A percentile compares a stretch with the other conserved stretches of the same genome.
Evolutionary conservation across 2,888 invertebrate genomes (phyloP).

Genomic region (Latheticus oryzae): DNA sequence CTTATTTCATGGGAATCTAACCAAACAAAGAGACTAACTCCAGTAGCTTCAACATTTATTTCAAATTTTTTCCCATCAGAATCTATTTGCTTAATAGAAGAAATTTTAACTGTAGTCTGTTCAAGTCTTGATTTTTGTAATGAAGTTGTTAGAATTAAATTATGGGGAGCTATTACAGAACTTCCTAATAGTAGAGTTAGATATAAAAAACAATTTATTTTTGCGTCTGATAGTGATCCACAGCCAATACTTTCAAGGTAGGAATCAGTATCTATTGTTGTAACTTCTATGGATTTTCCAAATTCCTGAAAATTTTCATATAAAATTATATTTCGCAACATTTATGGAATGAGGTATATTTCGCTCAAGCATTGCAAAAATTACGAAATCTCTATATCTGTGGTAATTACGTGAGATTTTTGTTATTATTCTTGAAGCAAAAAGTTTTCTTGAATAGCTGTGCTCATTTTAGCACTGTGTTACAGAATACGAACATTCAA

Average conservation of each 20-base stretch:
- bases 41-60: conserved; percentile 65
- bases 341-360: no score
- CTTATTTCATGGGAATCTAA: conserved; percentile 68
- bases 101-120: conserved; percentile 67
- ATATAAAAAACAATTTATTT: conserved; percentile 64
- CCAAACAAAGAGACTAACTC: conserved; percentile 78
- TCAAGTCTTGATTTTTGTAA: conserved; percentile 69
- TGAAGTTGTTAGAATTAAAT: conserved; percentile 74
- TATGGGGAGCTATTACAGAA: conserved; percentile 69
- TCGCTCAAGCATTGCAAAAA: no score
- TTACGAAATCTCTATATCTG: no score
- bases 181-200: conserved; percentile 67
- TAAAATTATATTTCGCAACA: background rate
- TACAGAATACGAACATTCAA: no score
- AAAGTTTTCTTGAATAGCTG: no score
- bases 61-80: conserved; percentile 49
- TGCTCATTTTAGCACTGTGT: no score
- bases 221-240: conserved; percentile 55
- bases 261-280: conserved; percentile 51
- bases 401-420: no score
- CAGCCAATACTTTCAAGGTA: conserved; percentile 59
- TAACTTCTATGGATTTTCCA: conserved; percentile 44
- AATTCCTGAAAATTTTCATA: conserved; percentile 44
- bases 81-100: conserved; percentile 47
- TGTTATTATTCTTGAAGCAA: no score